Evolutionary conservation across 1,140 invertebrate species (phyloP), one percentile per base, ranked within the genome.

Genomic region (Saccostrea glomerata): DNA sequence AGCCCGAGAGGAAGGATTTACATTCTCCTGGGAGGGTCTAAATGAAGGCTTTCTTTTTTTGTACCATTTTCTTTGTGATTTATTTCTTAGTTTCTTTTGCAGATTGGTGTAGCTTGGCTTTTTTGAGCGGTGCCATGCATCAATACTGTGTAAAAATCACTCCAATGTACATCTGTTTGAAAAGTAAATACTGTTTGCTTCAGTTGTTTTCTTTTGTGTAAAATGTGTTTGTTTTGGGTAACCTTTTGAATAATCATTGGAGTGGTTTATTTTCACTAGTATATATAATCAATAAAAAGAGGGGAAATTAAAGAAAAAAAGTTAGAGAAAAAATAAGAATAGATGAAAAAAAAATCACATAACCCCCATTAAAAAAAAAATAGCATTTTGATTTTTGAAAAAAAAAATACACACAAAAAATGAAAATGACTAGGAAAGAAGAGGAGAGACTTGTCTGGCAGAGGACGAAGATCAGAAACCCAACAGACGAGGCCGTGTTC

Each of bases 41-140:
- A 30, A 30, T 2, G 15, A 82, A 63, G 58, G 58, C n/a, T n/a
- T n/a, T n/a, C n/a, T 36, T 36, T 30, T 47, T 25, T 15, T 82
- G 15, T 82, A 82, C 12, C 40, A 47, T 23, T n/a, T 84, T 77
- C 30, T 77, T 77, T 77, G 40, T 84, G 15, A 84, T 84, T 54
- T 20, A 55, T 54, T 25, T 84, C 82, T 84, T 55, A 84, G 82
- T 55, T 84, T 84, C 82, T 84, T 84, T 84, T 84, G 82, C 82
- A 84, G 82, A 84, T 84, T 56, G 40, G n/a, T 23, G 82, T 55
- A 84, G 40, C 47, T 77, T 77, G 82, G 82, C 82, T 56, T 30
- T n/a, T 54, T 56, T 84, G 82, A n/a, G 40, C 13, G 47, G 40
- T 54, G 55, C 40, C 55, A 84, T 55, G 20, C 55, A 30, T 55